phyloP scores from a whole-genome alignment of 2,797 vertebrate genomes.

The Thaleichthys pacificus region DNA sequence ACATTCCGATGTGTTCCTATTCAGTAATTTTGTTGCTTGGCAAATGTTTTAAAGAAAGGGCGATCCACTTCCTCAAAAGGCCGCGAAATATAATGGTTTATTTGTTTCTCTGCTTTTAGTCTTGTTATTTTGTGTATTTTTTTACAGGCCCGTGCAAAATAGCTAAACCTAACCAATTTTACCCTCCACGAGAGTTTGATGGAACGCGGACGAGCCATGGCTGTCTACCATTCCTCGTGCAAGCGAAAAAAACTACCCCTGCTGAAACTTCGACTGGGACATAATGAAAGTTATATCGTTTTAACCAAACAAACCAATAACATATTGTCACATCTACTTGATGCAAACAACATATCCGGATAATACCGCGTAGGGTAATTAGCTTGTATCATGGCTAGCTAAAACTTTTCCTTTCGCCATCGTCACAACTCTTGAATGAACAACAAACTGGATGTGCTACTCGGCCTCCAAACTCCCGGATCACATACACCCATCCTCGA shows the following conservation, averaged over 20 bases:
- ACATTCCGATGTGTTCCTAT: slow-evolving; percentile 65
- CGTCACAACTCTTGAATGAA: slow-evolving; percentile 6
- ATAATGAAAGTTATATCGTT: not conserved
- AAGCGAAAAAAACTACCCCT: not conserved
- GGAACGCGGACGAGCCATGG: not conserved
- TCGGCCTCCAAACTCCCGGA: not conserved
- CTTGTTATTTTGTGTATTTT: not conserved
- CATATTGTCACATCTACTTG: not conserved
- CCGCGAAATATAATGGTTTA: not conserved
- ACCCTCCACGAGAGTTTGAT: not conserved
- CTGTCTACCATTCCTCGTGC: not conserved
- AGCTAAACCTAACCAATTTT: not conserved
- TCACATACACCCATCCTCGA: not conserved
- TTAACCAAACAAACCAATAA: not conserved
- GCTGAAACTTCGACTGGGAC: not conserved
- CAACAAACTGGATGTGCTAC: not conserved
- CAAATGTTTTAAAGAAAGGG: not conserved
- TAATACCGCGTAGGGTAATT: slow-evolving; percentile 13
- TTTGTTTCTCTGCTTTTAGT: not conserved
- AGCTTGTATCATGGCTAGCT: slow-evolving; percentile 11
- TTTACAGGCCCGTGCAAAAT: not conserved
- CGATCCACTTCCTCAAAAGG: not conserved
- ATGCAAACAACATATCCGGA: not conserved
- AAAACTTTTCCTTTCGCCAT: slow-evolving; percentile 27
- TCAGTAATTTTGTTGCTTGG: not conserved